Conservation (phyloP, 2,888 invertebrate genomes). For the Cephus rjabovi region DNA sequence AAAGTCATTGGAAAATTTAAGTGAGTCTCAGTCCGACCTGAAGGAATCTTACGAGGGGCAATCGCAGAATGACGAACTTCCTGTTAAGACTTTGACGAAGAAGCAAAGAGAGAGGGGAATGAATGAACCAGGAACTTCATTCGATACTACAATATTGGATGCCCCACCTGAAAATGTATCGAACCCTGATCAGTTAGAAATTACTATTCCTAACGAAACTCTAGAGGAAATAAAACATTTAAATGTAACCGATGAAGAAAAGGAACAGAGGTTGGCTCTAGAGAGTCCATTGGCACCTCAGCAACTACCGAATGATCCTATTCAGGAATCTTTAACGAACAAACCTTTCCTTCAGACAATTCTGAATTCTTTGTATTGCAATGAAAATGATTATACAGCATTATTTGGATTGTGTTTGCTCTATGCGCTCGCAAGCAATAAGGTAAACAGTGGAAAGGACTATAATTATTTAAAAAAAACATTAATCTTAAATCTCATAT, state of each 20-base stretch:
- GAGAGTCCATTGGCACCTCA: conserved; percentile 47
- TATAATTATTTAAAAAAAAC: conserved; percentile 1
- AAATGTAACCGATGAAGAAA: conserved; percentile 95
- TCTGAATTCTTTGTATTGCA: conserved; percentile 86
- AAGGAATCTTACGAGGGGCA: conserved; percentile 22
- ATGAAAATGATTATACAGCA: conserved; percentile 94
- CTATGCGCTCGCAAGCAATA: conserved; percentile 93
- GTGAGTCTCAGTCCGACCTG: conserved; percentile 36
- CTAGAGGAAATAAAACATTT: conserved; percentile 66
- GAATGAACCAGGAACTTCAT: conserved; percentile 40
- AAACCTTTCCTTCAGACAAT: conserved; percentile 92
- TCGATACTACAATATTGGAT: conserved; percentile 8
- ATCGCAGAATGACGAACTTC: background rate
- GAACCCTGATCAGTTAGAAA: conserved; percentile 21
- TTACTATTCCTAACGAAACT: conserved; percentile 29
- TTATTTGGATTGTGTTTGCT: conserved; percentile 91
- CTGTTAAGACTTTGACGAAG: conserved; percentile 8
- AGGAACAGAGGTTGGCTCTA: conserved; percentile 73
- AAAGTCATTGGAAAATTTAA: conserved; percentile 75
- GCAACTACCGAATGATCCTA: conserved; percentile 34
- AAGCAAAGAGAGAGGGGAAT: conserved; percentile 13
- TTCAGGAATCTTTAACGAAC: conserved; percentile 68
- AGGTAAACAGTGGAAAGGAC: conserved; percentile 73
- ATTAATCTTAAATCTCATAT: conserved; percentile 36
- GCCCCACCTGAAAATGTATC: background rate